Base-by-base conservation (phyloP, 1,140 invertebrate genomes). In the Adoxophyes honmai region DNA sequence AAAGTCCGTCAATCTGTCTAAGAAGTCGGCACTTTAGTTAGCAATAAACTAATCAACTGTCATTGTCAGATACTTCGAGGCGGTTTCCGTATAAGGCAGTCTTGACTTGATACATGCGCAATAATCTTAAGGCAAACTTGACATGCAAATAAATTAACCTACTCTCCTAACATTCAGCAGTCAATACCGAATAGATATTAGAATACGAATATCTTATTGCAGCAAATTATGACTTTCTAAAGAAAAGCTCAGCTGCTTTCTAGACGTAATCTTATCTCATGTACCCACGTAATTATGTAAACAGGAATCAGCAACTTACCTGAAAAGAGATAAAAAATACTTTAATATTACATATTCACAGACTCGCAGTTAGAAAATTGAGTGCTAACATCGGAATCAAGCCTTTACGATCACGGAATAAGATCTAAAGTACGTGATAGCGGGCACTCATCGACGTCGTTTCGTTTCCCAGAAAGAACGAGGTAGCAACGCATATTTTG, bases 401-500 rank as follows among this genome's bases (percentile, higher is more conserved):
- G 21, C 6, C 21, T 28, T n/a, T 28, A 28, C 21, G 21, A 28
- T 28, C 21, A 28, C 6, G 21, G 21, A 28, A 28, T 28, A 28
- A 28, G 21, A 28, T 28, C 21, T 28, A 28, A 28, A 28, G 1
- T 18, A 44, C 1, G 16, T 44, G 42, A 21, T 48, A 11, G 10
- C 2, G 11, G n/a, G 11, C 11, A 11, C 42, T 28, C 18, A 21
- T n/a, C n/a, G 18, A 18, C 11, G 18, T n/a, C 42, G 10, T 13
- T 28, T 48, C 13, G 42, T 21, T 44, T 44, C 15, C 21, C 21
- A 9, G 16, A 10, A 44, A 48, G 10, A 13, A n/a, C 10, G 18
- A 16, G 16, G 11, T 60, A 39, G 21, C 48, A 51, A 52, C 48
- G 35, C 13, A 56, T 56, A 39, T 57, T 60, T 54, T 36, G 58